Conservation (phyloP, 2,797 vertebrate species). For the Balearica regulorum region DNA sequence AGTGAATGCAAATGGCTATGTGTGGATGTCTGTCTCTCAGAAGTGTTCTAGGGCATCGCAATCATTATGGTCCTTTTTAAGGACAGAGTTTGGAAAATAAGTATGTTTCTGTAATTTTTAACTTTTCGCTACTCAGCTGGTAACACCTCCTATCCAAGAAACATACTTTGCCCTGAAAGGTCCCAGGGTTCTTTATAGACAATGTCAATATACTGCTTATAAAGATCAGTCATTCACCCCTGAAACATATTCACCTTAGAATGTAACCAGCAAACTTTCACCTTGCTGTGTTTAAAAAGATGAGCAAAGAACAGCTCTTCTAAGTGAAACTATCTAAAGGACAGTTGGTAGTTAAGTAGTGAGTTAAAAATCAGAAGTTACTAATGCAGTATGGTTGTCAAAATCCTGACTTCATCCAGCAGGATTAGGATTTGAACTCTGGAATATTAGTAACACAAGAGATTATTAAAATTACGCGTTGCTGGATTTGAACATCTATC, state of each 20-base stretch:
- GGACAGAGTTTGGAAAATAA: neutral
- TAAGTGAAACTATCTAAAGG: neutral
- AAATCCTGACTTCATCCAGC: neutral
- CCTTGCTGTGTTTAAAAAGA: neutral
- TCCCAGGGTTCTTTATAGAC: neutral
- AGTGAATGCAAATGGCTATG: neutral
- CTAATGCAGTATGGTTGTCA: neutral
- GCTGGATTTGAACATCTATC: neutral
- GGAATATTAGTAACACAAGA: neutral
- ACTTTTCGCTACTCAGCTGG: neutral
- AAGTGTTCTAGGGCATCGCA: neutral
- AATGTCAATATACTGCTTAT: neutral
- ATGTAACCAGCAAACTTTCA: neutral
- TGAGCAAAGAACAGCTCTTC: neutral
- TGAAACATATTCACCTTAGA: neutral
- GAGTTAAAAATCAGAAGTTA: neutral
- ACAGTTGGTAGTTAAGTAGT: neutral
- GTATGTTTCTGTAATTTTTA: neutral
- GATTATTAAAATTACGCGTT: neutral
- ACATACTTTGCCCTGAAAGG: neutral
- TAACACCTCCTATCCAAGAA: neutral
- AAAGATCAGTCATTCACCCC: neutral
- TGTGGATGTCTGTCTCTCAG: neutral
- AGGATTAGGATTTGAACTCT: neutral
- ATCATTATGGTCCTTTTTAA: neutral